Base-by-base conservation (phyloP, 2,797 vertebrate genomes). In the Schizopygopsis malacanthus region DNA sequence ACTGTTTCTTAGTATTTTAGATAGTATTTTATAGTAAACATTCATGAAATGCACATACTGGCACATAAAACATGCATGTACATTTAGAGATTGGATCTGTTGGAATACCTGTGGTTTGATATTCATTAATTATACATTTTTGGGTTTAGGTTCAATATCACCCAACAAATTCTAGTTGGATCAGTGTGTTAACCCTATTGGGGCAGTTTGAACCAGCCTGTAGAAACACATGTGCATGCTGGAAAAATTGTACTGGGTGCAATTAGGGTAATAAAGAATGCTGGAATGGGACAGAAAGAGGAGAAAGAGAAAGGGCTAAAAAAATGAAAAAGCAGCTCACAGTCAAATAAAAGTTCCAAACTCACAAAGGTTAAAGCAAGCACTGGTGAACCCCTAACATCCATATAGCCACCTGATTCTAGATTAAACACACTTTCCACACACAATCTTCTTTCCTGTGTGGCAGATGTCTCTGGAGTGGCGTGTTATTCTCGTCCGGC, bases 401-500 rank as follows among this genome's bases (percentile, higher is more conserved):
- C 61, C 22, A 39, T 10, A 2, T 41, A 67, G 72, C 39, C 43
- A 81, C 47, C 47, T 8, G 20, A 45, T 18, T 69, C 33, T 69
- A 52, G n/a, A 84, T 75, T 18, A 54, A 43, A 81, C 63, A 76
- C 39, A 81, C 71, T 84, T 82, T 87, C 71, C 75, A 84, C 78
- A 81, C 86, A 75, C 52, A 69, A 65, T 75, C 79, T 85, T 70
- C 43, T 81, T 80, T 81, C 86, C 78, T 82, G 83, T 77, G 78
- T 50, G 54, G 59, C 83, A 81, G 86, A 85, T 82, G 83, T 81
- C 72, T 81, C 71, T 84, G 67, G 81, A 76, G 86, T 90, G 88
- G 88, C 89, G 91, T 95, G 95, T 93, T 95, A 94, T 95, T 91
- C 94, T 95, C 95, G 94, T 96, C 93, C 95, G 90, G 91, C 86